Evolutionary conservation across 2,113 vertebrate species (phyloP), one percentile per base, ranked within the genome.

Genomic region (Lepidothrix coronata): DNA sequence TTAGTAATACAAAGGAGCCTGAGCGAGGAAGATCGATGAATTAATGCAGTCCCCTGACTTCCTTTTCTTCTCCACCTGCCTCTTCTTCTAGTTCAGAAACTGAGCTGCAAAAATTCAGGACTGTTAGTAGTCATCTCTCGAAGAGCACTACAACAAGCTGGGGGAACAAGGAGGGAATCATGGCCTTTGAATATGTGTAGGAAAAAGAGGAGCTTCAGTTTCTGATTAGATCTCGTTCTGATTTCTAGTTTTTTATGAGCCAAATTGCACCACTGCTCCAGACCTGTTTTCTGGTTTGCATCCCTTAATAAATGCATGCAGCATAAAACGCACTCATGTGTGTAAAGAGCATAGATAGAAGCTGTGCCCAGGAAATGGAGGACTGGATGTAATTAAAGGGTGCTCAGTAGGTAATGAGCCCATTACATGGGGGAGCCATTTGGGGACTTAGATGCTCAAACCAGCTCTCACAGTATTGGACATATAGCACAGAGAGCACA

Each of bases 1-100:
- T 95, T 91, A 94, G 95, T 94, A 96, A 96, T 96, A 97, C 96
- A 96, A 92, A 97, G 88, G 95, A 89, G 88, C 76, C 90, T 94
- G 91, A 16, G 92, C 18, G 5, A 91, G 88, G 91, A 92, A 95
- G 92, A 95, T 96, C 86, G 16, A 97, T 96, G 96, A 91, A 93
- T 95, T 95, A 62, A 75, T 95, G 95, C 83, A 49, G 86, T 84
- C 80, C 91, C 49, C 93, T 61, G 85, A 89, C 73, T 97, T 88
- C 48, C 82, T 91, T 88, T 91, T 95, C 48, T 54, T 95, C 63
- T 90, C 96, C 68, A 67, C 79, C 68, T 63, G 61, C 83, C 61
- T 95, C 41, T 67, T 57, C 80, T 91, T 51, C 66, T 85, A 59
- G 58, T 89, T 93, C 80, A 91, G 76, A 73, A 82, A 73, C 72